These are phyloP conservation scores for Drosophila cracens DNA, from an alignment of 2,888 invertebrate genomes.

Conservation along the genomic window DNA sequence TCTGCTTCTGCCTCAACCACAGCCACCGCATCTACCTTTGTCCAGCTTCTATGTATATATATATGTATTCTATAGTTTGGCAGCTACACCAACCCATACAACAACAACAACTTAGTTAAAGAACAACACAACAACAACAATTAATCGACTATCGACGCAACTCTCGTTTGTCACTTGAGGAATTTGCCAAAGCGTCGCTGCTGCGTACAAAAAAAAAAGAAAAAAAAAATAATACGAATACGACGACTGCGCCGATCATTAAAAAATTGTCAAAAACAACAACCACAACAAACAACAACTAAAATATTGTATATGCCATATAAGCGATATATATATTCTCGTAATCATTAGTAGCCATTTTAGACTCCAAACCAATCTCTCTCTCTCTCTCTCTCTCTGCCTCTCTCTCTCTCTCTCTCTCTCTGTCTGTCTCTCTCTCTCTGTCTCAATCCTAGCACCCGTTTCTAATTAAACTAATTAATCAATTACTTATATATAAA, in stretches of 20 bases:
- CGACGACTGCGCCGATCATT: constrained; percentile 69
- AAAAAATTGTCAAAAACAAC: constrained; percentile 11
- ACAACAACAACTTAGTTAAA: constrained; percentile 26
- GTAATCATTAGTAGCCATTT: constrained; percentile 49
- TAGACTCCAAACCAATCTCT: constrained; percentile 28
- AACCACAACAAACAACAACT: constrained; percentile 28
- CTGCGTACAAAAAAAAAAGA: constrained; percentile 45
- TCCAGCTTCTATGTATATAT: constrained; percentile 21
- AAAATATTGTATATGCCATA: constrained; percentile 45
- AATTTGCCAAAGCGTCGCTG: constrained; percentile 82
- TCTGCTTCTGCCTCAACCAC: constrained; percentile 18
- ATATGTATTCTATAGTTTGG: constrained; percentile 22
- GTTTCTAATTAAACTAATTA: constrained; percentile 20
- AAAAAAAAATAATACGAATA: constrained; percentile 44
- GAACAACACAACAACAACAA: constrained; percentile 20
- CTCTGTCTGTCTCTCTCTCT: constrained; percentile 13
- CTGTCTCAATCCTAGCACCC: constrained; percentile 46
- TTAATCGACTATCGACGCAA: constrained; percentile 25
- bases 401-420: not conserved
- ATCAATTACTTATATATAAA: constrained; percentile 14
- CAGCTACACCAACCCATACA: constrained; percentile 35
- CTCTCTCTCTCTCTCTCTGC: constrained; percentile 17
- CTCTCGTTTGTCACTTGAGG: constrained; percentile 64
- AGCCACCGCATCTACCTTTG: constrained; percentile 30
- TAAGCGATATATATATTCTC: constrained; percentile 37